These are phyloP conservation scores for Anastrepha ludens DNA, from an alignment of 1,140 invertebrate species.

Conservation along the genomic window DNA sequence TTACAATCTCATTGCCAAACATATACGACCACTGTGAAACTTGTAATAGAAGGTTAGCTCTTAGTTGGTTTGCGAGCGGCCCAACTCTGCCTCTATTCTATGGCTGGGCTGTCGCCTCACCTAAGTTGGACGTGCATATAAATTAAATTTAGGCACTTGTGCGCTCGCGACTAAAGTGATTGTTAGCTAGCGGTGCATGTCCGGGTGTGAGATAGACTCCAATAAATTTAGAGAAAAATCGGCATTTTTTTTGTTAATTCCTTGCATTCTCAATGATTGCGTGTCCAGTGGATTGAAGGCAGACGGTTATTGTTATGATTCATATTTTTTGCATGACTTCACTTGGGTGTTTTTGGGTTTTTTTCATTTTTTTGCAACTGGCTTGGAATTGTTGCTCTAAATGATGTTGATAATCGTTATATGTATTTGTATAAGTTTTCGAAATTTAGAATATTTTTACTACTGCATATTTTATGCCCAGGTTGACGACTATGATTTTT, in stretches of 20 bases:
- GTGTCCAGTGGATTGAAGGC: not conserved
- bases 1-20: not conserved
- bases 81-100: not conserved
- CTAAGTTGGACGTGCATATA: slow-evolving; percentile 35
- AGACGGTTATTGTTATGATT: slow-evolving; percentile 18
- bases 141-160: slow-evolving; percentile 50
- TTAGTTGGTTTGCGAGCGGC: not conserved
- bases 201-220: not conserved
- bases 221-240: slow-evolving; percentile 9
- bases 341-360: not conserved
- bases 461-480: too few species aligned
- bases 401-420: too few species aligned
- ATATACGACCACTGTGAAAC: not conserved
- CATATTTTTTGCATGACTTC: slow-evolving; percentile 5
- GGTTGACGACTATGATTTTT: too few species aligned
- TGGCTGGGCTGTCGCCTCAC: not conserved
- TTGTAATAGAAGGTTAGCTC: not conserved
- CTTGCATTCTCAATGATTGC: slow-evolving; percentile 15
- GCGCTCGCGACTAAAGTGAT: not conserved
- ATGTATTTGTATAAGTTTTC: not conserved
- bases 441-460: too few species aligned
- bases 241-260: slow-evolving; percentile 11
- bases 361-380: not conserved
- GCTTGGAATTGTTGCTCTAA: not conserved
- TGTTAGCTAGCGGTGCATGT: slow-evolving; percentile 32